Conservation (phyloP, 2,113 vertebrate genomes). For the Sula dactylatra region DNA sequence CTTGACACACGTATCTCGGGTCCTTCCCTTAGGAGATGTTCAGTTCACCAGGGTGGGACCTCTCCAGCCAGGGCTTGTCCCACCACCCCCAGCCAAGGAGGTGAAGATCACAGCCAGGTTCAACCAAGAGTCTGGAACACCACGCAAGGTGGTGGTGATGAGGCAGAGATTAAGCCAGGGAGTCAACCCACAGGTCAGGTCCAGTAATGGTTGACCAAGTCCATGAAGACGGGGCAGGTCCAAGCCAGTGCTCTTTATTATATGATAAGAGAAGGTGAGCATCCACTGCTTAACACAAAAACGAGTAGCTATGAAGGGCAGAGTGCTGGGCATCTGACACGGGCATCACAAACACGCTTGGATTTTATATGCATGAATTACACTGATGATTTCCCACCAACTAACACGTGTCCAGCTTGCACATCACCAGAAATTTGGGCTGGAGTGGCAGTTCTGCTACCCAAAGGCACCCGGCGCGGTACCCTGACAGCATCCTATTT, state of each 20-base stretch:
- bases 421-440: background rate
- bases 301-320: background rate
- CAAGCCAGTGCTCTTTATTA: background rate
- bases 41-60: background rate
- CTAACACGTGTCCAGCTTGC: background rate
- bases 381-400: background rate
- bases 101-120: background rate
- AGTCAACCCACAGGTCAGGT: background rate
- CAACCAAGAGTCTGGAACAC: background rate
- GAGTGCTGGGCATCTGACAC: background rate
- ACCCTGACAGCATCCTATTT: background rate
- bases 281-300: background rate
- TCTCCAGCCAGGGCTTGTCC: background rate
- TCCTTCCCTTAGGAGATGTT: background rate
- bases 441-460: background rate
- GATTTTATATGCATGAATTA: background rate
- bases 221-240: background rate
- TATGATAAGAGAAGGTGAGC: background rate
- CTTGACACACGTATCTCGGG: background rate
- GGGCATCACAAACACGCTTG: background rate
- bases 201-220: rapidly evolving
- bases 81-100: background rate
- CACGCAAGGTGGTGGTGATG: background rate
- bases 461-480: rapidly evolving
- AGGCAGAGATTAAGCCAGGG: background rate